Percentiles rank a stretch among this genome's conserved stretches.
Evolutionary conservation across 2,797 vertebrate species (phyloP).

Genomic region (Pangasius mekongensis): DNA sequence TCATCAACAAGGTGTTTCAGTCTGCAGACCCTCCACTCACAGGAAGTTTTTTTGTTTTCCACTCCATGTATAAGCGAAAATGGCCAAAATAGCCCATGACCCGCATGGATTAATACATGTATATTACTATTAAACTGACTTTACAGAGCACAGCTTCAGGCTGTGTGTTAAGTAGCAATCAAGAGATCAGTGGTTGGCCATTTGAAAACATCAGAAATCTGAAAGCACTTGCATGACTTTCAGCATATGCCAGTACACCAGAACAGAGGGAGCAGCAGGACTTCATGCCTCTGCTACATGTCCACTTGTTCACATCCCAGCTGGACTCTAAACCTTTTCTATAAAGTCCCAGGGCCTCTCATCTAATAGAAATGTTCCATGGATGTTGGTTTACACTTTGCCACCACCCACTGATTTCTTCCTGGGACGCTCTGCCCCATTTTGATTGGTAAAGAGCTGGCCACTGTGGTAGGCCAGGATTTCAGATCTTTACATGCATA

Average conservation of each 20-base stretch:
- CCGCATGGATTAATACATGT: background rate
- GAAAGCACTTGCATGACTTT: slow-evolving; percentile 30
- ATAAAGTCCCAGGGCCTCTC: background rate
- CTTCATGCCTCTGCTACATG: slow-evolving; percentile 23
- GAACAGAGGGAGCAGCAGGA: slow-evolving; percentile 3
- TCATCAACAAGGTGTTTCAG: too few species aligned
- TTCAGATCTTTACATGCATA: slow-evolving; percentile 42
- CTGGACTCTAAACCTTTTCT: slow-evolving; percentile 26
- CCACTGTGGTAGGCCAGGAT: slow-evolving; percentile 30
- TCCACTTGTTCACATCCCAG: slow-evolving; percentile 41
- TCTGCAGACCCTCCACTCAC: too few species aligned
- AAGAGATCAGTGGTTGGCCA: slow-evolving; percentile 3
- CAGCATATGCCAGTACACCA: background rate
- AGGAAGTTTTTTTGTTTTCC: too few species aligned
- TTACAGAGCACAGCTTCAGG: background rate
- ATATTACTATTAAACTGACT: background rate
- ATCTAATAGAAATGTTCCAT: slow-evolving; percentile 49
- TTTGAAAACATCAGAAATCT: slow-evolving; percentile 29
- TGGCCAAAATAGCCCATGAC: background rate
- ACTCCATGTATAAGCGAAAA: background rate
- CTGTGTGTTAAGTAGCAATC: background rate
- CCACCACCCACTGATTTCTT: slow-evolving; percentile 68
- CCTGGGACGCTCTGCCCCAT: slow-evolving; percentile 61
- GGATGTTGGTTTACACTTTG: slow-evolving; percentile 56
- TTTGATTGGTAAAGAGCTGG: slow-evolving; percentile 66